Evolutionary conservation across 2,888 invertebrate genomes (phyloP).

Genomic region (Homarus gammarus): DNA sequence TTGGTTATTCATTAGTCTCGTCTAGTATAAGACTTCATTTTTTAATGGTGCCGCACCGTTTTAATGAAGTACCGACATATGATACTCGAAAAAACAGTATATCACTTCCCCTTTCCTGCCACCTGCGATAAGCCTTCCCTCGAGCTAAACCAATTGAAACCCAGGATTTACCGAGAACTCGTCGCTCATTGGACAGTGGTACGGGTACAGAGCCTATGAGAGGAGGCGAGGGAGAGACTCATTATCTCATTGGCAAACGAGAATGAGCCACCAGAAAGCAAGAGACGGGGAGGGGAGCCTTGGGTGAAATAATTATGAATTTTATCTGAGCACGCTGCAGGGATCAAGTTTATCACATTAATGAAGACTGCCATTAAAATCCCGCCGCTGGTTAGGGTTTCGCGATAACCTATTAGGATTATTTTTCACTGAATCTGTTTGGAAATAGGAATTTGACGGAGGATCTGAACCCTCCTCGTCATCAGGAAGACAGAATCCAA

Average conservation of each 20-base stretch:
- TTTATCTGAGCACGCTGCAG: slow-evolving; percentile 33
- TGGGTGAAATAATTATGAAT: slow-evolving; percentile 58
- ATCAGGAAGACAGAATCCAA: too few species aligned
- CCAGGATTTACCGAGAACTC: neutral
- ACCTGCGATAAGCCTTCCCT: neutral
- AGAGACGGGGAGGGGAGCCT: neutral
- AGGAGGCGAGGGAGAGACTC: slow-evolving; percentile 20
- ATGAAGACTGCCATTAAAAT: slow-evolving; percentile 67
- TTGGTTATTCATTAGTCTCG: slow-evolving; percentile 60
- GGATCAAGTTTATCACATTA: slow-evolving; percentile 57
- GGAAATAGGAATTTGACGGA: too few species aligned
- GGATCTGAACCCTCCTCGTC: too few species aligned
- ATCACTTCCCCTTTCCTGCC: neutral
- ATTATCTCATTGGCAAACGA: slow-evolving; percentile 53
- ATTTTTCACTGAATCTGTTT: slow-evolving; percentile 25
- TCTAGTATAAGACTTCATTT: slow-evolving; percentile 51
- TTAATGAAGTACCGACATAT: slow-evolving; percentile 57
- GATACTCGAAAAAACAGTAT: slow-evolving; percentile 28
- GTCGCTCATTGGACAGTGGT: neutral
- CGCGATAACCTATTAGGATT: slow-evolving; percentile 55
- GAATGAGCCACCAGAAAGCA: slow-evolving; percentile 14
- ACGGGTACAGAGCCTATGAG: neutral
- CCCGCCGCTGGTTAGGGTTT: slow-evolving; percentile 34
- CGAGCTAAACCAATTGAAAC: neutral
- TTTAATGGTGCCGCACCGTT: slow-evolving; percentile 54